Evolutionary conservation across 2,797 vertebrate genomes (phyloP).

Genomic region (Ibycter americanus): DNA sequence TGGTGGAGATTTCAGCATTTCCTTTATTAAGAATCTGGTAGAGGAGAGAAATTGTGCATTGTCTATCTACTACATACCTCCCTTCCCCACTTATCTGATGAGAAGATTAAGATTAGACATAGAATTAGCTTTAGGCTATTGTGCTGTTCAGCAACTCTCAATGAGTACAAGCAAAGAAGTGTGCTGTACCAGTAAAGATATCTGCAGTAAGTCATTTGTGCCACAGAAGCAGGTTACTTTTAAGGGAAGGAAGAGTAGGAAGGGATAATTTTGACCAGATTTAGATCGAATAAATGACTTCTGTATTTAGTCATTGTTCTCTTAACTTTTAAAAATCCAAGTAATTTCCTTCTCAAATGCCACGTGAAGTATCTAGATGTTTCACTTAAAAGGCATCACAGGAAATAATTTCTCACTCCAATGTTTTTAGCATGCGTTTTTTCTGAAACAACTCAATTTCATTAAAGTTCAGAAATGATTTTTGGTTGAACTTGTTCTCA

Average conservation of each 20-base stretch:
- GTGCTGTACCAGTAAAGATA: not conserved
- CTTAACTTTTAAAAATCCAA: not conserved
- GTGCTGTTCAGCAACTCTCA: not conserved
- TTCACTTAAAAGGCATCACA: not conserved
- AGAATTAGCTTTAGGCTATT: not conserved
- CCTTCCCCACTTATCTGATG: not conserved
- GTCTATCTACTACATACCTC: not conserved
- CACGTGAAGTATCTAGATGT: not conserved
- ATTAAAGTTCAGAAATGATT: not conserved
- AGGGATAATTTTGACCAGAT: not conserved
- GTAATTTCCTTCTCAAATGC: not conserved
- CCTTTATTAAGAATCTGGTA: not conserved
- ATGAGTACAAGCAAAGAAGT: not conserved
- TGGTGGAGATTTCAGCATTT: not conserved
- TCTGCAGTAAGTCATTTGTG: not conserved
- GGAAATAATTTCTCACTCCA: not conserved
- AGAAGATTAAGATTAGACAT: not conserved
- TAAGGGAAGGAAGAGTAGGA: not conserved
- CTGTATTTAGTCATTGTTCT: not conserved
- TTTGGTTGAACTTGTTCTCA: not conserved
- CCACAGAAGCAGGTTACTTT: not conserved
- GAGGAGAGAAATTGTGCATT: not conserved
- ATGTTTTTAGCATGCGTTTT: not conserved
- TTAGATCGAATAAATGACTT: not conserved
- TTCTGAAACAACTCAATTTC: not conserved